These are phyloP conservation scores for Mechanitis mazaeus DNA, from an alignment of 2,888 invertebrate genomes.

Conservation along the genomic window DNA sequence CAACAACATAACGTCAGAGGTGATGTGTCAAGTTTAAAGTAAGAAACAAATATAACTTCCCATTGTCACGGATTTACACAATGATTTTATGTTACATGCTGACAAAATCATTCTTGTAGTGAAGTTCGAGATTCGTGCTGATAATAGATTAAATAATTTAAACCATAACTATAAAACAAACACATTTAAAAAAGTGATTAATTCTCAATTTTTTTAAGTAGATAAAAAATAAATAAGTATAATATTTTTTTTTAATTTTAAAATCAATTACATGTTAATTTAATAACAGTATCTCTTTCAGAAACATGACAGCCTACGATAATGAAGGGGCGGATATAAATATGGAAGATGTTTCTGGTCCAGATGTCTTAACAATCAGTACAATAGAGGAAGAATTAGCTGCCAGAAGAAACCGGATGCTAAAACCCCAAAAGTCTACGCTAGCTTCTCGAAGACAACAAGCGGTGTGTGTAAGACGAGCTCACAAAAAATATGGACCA, in stretches of 20 bases:
- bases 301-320: constrained; percentile 70
- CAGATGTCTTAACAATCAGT: constrained; percentile 45
- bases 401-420: constrained; percentile 48
- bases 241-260: background rate
- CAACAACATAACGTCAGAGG: background rate
- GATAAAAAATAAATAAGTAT: too few species aligned
- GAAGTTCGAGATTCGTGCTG: too few species aligned
- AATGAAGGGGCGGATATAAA: constrained; percentile 70
- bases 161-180: too few species aligned
- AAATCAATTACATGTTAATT: background rate
- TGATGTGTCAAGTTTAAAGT: constrained; percentile 2
- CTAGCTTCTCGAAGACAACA: constrained; percentile 84
- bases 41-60: background rate
- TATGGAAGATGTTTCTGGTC: constrained; percentile 60
- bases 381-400: constrained; percentile 55
- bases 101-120: too few species aligned
- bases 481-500: constrained; percentile 89
- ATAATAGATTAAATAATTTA: too few species aligned
- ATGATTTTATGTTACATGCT: too few species aligned
- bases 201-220: too few species aligned
- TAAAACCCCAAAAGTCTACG: constrained; percentile 81
- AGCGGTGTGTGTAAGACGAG: constrained; percentile 89
- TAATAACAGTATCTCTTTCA: constrained; percentile 30
- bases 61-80: background rate
- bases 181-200: too few species aligned